Evolutionary conservation across 2,888 invertebrate species (phyloP).

Genomic region (Cephalotes varians): DNA sequence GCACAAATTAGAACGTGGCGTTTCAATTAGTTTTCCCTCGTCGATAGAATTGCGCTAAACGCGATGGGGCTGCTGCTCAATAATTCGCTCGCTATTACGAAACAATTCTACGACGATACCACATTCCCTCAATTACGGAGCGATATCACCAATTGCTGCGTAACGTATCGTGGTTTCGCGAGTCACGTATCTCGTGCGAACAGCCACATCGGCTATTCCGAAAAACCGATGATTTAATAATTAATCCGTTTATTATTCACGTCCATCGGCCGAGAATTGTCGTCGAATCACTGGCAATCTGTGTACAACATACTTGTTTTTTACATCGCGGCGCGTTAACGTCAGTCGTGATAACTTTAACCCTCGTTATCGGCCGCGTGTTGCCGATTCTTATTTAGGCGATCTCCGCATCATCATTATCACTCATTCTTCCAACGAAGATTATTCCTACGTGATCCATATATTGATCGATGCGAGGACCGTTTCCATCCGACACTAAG

Average conservation of each 20-base stretch:
- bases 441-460: slow-evolving; percentile 39
- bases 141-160: not conserved
- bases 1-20: slow-evolving; percentile 5
- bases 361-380: slow-evolving; percentile 3
- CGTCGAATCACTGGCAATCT: not conserved
- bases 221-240: not conserved
- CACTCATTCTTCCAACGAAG: slow-evolving; percentile 20
- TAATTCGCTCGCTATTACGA: slow-evolving; percentile 24
- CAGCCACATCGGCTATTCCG: not conserved
- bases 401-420: slow-evolving; percentile 17
- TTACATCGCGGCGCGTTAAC: slow-evolving; percentile 7
- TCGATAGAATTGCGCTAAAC: slow-evolving; percentile 17
- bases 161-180: slow-evolving; percentile 1
- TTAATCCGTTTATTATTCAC: slow-evolving; percentile 15
- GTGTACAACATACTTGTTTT: not conserved
- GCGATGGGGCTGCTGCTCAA: not conserved
- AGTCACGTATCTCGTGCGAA: not conserved
- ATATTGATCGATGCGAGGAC: slow-evolving; percentile 20
- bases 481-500: not conserved
- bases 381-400: not conserved
- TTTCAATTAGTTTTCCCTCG: slow-evolving; percentile 29
- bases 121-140: slow-evolving; percentile 30
- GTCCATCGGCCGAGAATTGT: not conserved
- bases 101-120: slow-evolving; percentile 17
- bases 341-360: not conserved